Percentiles rank a stretch among this genome's conserved stretches.
phyloP scores from a whole-genome alignment of 2,888 invertebrate species.

The Emmelina monodactyla region DNA sequence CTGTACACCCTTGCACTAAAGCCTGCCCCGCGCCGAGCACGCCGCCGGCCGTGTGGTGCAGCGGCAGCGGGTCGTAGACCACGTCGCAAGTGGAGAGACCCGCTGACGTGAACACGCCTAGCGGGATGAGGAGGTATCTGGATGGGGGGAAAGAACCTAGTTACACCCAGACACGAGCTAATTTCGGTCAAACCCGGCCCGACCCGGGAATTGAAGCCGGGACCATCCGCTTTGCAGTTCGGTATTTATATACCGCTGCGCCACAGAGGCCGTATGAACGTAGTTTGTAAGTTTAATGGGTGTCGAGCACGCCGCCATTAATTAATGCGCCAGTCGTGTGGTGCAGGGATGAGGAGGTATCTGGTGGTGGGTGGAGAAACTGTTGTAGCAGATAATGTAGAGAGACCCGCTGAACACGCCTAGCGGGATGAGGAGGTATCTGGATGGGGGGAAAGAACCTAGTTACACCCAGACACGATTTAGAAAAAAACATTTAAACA shows the following conservation, averaged over 20 bases:
- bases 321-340: conserved; percentile 96
- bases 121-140: conserved; percentile 73
- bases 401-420: conserved; percentile 72
- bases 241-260: too few species aligned
- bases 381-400: too few species aligned
- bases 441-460: conserved; percentile 35
- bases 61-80: conserved; percentile 87
- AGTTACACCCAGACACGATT: too few species aligned
- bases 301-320: conserved; percentile 86
- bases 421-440: conserved; percentile 72
- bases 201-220: too few species aligned
- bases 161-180: too few species aligned
- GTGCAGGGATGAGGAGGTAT: conserved; percentile 93
- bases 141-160: too few species aligned
- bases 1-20: conserved; percentile 76
- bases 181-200: too few species aligned
- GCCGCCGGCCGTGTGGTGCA: conserved; percentile 95
- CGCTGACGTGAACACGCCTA: conserved; percentile 71
- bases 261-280: too few species aligned
- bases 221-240: too few species aligned
- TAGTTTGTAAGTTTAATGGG: too few species aligned
- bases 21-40: conserved; percentile 83
- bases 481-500: too few species aligned
- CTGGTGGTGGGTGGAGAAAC: conserved; percentile 86
- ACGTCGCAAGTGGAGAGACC: conserved; percentile 71